Conservation (phyloP, 2,113 vertebrate species). For the Ammodytes dubius region DNA sequence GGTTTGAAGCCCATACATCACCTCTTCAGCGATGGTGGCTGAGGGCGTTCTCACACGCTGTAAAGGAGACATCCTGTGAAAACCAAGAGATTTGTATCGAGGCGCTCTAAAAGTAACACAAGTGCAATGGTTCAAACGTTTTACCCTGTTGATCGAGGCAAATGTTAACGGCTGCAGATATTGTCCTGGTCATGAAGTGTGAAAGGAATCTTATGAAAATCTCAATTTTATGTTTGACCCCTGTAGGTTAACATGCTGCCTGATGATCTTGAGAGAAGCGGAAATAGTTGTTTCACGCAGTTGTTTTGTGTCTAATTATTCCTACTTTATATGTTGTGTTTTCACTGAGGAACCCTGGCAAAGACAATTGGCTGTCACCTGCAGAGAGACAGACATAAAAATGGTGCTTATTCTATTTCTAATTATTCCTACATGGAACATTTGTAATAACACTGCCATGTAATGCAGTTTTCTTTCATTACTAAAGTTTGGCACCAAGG, state of each 20-base stretch:
- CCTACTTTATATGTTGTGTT: slow-evolving; percentile 69
- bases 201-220: slow-evolving; percentile 61
- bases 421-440: slow-evolving; percentile 82
- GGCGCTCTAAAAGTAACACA: slow-evolving; percentile 65
- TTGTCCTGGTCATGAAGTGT: slow-evolving; percentile 33
- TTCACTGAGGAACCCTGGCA: slow-evolving; percentile 77
- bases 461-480: slow-evolving; percentile 77
- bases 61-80: slow-evolving; percentile 66
- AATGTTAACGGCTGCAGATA: slow-evolving; percentile 49
- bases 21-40: slow-evolving; percentile 69
- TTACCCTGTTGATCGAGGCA: slow-evolving; percentile 58
- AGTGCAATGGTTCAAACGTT: slow-evolving; percentile 67
- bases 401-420: slow-evolving; percentile 77
- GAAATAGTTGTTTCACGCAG: slow-evolving; percentile 64
- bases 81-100: slow-evolving; percentile 69
- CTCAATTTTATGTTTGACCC: slow-evolving; percentile 63
- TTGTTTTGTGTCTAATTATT: slow-evolving; percentile 70
- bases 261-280: slow-evolving; percentile 46
- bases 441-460: slow-evolving; percentile 76
- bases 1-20: slow-evolving; percentile 66
- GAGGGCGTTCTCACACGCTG: slow-evolving; percentile 78
- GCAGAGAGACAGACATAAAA: slow-evolving; percentile 80
- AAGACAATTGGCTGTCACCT: slow-evolving; percentile 81
- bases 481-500: slow-evolving; percentile 75
- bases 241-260: slow-evolving; percentile 57